Evolutionary conservation across 2,797 vertebrate species (phyloP).

Genomic region (Stomatorhinus walkeri): DNA sequence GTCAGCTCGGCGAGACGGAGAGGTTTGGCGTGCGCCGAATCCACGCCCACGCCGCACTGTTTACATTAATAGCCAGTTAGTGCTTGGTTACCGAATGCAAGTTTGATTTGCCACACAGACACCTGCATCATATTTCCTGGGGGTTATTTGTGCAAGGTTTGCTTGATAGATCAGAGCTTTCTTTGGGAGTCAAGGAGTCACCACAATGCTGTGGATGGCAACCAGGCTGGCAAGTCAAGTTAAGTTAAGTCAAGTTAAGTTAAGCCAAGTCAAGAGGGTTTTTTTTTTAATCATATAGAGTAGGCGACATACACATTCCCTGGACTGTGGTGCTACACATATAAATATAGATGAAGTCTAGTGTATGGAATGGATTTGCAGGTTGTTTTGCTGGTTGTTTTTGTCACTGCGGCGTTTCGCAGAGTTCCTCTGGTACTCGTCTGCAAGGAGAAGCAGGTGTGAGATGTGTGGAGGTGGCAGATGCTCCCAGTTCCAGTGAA

Average conservation of each 20-base stretch:
- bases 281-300: not conserved
- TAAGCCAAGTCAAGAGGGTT: not conserved
- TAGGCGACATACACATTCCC: not conserved
- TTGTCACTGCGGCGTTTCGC: not conserved
- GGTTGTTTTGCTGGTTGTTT: not conserved
- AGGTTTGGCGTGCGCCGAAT: not conserved
- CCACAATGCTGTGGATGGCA: no score
- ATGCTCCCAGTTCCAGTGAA: not conserved
- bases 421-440: not conserved
- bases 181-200: not conserved
- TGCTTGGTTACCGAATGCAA: not conserved
- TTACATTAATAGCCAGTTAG: not conserved
- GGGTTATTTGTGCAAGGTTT: not conserved
- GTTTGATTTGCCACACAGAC: not conserved
- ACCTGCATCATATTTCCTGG: not conserved
- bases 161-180: not conserved
- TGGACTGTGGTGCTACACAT: not conserved
- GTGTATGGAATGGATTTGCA: not conserved
- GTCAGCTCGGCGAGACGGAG: not conserved
- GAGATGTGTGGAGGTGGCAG: not conserved
- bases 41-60: not conserved
- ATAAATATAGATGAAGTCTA: not conserved
- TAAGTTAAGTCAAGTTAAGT: not conserved
- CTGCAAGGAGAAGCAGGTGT: not conserved
- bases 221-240: not conserved